phyloP scores from a whole-genome alignment of 1,140 invertebrate genomes.

The Triops cancriformis region DNA sequence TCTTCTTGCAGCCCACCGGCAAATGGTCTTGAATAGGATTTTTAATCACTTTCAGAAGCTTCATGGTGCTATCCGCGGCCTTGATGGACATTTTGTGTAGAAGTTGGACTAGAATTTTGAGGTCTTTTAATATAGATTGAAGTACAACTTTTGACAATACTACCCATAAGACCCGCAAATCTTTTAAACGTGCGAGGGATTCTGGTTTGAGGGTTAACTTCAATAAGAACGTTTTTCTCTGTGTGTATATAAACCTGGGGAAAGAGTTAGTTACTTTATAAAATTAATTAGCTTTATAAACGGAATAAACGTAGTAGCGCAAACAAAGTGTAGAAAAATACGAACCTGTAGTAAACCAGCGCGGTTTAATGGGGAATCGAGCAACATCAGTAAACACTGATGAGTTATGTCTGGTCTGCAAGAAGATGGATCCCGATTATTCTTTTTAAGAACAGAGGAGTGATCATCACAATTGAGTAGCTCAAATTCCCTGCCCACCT shows the following conservation, averaged over 20 bases:
- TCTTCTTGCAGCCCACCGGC: constrained; percentile 87
- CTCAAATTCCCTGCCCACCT: constrained; percentile 81
- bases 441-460: constrained; percentile 67
- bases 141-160: constrained; percentile 31
- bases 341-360: constrained; percentile 65
- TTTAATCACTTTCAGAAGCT: constrained; percentile 92
- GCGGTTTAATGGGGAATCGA: constrained; percentile 91
- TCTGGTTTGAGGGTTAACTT: constrained; percentile 96
- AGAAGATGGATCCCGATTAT: constrained; percentile 69
- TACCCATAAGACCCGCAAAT: constrained; percentile 97
- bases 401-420: constrained; percentile 91
- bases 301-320: too few species aligned
- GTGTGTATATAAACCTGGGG: constrained; percentile 87
- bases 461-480: constrained; percentile 93
- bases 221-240: constrained; percentile 92
- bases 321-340: background rate
- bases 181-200: constrained; percentile 97
- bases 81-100: constrained; percentile 88
- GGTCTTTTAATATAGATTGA: constrained; percentile 18
- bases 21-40: constrained; percentile 93
- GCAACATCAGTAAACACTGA: constrained; percentile 89
- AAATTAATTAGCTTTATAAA: background rate
- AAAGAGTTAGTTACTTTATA: constrained; percentile 37
- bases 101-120: constrained; percentile 73
- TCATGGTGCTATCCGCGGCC: constrained; percentile 78